Evolutionary conservation across 1,140 invertebrate genomes (phyloP).

Genomic region (Drosophila insularis): DNA sequence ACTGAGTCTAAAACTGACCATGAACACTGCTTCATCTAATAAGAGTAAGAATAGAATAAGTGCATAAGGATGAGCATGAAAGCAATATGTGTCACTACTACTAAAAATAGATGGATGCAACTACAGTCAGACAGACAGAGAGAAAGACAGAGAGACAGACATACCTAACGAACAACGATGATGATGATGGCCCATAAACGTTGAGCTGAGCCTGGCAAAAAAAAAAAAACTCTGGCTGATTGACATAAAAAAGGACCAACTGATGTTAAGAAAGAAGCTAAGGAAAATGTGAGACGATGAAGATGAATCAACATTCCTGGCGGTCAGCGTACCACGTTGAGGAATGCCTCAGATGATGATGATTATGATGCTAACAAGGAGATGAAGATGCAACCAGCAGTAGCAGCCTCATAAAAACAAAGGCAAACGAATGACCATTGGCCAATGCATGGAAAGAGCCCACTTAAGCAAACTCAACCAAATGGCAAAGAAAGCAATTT

Average conservation of each 20-base stretch:
- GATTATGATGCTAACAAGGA: conserved; percentile 32
- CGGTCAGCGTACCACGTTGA: conserved; percentile 75
- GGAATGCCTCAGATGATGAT: conserved; percentile 41
- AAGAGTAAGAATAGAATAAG: conserved; percentile 73
- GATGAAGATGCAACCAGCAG: conserved; percentile 21
- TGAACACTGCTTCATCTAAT: conserved; percentile 59
- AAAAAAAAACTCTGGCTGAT: conserved; percentile 44
- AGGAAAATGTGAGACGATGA: conserved; percentile 49
- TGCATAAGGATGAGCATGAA: conserved; percentile 22
- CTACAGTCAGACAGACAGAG: conserved; percentile 17
- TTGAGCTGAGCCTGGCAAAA: conserved; percentile 36
- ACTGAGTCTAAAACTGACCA: conserved; percentile 2
- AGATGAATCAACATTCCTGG: conserved; percentile 79
- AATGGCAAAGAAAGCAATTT: conserved; percentile 30
- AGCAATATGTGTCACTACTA: conserved; percentile 53
- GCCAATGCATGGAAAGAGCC: conserved; percentile 66
- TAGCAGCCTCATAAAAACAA: conserved; percentile 54
- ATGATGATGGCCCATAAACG: conserved; percentile 74
- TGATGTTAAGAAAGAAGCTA: conserved; percentile 60
- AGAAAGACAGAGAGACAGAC: neutral
- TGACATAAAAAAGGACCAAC: conserved; percentile 76
- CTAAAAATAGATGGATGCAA: conserved; percentile 71
- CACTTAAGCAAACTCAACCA: conserved; percentile 57
- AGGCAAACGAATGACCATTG: conserved; percentile 58
- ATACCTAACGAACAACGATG: conserved; percentile 20